Conservation (phyloP, 23 tunicate species). For the Oikopleura vanhoeffeni region DNA sequence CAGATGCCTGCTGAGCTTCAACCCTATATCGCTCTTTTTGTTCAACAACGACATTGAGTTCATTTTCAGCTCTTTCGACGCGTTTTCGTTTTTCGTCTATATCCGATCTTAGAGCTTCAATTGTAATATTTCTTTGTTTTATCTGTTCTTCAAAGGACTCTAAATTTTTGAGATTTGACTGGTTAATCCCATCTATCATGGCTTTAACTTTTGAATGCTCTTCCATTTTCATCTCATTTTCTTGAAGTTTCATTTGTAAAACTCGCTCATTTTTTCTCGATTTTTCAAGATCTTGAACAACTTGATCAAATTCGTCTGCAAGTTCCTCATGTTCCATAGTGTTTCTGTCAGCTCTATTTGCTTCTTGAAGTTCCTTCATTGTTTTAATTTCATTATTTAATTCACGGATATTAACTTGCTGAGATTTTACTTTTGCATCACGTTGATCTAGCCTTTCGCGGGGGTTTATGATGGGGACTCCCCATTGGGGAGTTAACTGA, state of each 20-base stretch:
- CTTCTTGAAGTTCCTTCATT: background rate
- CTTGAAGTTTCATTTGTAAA: background rate
- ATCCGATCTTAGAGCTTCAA: background rate
- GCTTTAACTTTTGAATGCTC: constrained; percentile 3
- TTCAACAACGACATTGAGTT: background rate
- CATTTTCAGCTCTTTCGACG: background rate
- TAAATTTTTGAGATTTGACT: background rate
- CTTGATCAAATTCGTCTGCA: background rate
- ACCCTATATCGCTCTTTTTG: background rate
- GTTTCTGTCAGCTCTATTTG: background rate
- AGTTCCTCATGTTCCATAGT: background rate
- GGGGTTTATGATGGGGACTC: too few species aligned
- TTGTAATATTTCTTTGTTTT: background rate
- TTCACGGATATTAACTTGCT: background rate
- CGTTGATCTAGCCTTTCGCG: background rate
- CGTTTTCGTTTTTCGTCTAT: background rate
- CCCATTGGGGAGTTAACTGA: too few species aligned
- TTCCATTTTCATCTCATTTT: background rate
- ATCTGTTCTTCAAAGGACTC: constrained; percentile 2
- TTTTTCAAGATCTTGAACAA: background rate
- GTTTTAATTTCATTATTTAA: background rate
- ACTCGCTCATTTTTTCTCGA: background rate
- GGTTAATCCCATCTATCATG: background rate
- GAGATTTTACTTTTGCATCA: background rate
- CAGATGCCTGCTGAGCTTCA: background rate